Evolutionary conservation across 2,797 vertebrate genomes (phyloP), one percentile per base, ranked within the genome.

Genomic region (Chaunax sp.): DNA sequence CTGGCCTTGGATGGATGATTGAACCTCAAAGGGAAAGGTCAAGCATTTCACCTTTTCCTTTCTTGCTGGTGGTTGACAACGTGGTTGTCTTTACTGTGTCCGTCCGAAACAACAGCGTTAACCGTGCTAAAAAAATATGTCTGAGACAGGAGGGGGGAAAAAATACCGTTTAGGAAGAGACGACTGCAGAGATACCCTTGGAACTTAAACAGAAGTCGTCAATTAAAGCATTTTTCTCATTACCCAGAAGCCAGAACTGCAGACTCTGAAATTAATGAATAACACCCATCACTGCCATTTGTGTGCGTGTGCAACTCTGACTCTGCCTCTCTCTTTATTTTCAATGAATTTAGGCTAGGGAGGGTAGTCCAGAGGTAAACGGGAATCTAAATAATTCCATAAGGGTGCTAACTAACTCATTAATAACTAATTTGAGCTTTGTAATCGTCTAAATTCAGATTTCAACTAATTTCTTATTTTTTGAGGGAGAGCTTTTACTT

Each of bases 1-100:
- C 82, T 80, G 83, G 74, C 80, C 86, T 77, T 89, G 77, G 81
- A 92, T 91, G 92, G 90, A 88, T 93, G 92, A 91, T 87, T 93
- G 91, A 92, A 86, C 87, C 85, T 91, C 84, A 94, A 94, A 93
- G 87, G 85, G 74, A 90, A 85, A 90, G 94, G 93, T 94, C 92
- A 92, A 87, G 89, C 90, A 92, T 92, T 92, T 92, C 89, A 92
- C 89, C 90, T 84, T 89, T 79, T 73, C 78, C 86, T 90, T 87
- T 90, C 78, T 77, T 72, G 79, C 78, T 80, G 75, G 72, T 78
- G 60, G 87, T 82, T 80, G 72, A 86, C 79, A 58, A 86, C 76
- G 52, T 51, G 5, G 64, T 83, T 64, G 57, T 87, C 81, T 86
- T 82, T 86, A 87, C 80, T 88, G 82, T 68, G 65, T 81, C 75